Base-by-base conservation (phyloP, 2,797 vertebrate genomes). In the Gephyroberyx darwinii region DNA sequence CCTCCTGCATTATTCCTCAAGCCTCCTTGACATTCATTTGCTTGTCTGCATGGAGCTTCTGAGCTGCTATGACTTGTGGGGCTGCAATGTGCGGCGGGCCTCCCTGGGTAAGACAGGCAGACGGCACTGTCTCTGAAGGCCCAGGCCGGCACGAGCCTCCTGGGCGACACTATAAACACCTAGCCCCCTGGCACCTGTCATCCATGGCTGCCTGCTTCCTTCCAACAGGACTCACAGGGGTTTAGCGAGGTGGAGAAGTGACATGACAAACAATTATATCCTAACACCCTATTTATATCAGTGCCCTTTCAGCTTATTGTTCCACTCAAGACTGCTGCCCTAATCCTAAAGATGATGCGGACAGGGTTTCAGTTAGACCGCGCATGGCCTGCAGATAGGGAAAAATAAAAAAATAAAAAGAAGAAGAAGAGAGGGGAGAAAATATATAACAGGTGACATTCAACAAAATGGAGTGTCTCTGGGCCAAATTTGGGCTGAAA, bases 211-310 rank as follows among this genome's bases (percentile, higher is more conserved):
- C 95, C 94, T 95, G 95, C 94, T 93, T 94, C 88, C 93, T 92
- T 95, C 94, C 94, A 95, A 94, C 89, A 91, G 90, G 91, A 93
- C 95, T 93, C 92, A 77, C 80, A 91, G 94, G 93, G 92, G 93
- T 94, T 94, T 92, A 93, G 92, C 72, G 73, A 92, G 92, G 93
- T 84, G 91, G 90, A 92, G 86, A 94, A 94, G 93, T 86, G 91
- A 96, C 92, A 93, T 93, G 93, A 94, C 93, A 96, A 95, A 96
- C 94, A 95, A 96, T 96, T 96, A 94, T 93, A 95, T 94, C 93
- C 92, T 92, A 94, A 92, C 92, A 93, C 91, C 90, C 92, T 95
- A 94, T 95, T 95, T 95, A 95, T 95, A 94, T 93, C 91, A 90
- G 91, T 94, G 93, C 91, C 94, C 92, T 93, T 93, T 94, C 92